phyloP scores from a whole-genome alignment of 2,113 vertebrate genomes.

The Gymnorhina tibicen region DNA sequence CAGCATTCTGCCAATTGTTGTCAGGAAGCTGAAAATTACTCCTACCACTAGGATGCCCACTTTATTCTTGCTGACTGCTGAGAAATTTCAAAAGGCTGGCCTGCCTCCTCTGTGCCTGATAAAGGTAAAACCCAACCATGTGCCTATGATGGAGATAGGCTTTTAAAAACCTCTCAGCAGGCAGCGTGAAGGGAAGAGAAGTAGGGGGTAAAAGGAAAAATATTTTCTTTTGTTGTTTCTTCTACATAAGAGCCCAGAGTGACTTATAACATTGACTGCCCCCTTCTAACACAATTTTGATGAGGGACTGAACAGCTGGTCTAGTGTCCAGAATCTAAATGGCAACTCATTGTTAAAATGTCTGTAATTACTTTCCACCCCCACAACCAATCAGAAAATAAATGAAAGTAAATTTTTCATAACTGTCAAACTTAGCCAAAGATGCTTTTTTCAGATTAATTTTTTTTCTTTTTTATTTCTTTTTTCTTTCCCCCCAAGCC shows the following conservation, averaged over 20 bases:
- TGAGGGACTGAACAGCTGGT: neutral
- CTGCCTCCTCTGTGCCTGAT: slow-evolving; percentile 25
- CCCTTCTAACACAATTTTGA: slow-evolving; percentile 8
- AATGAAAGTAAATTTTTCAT: neutral
- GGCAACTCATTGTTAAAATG: neutral
- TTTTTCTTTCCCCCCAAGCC: neutral
- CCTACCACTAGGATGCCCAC: slow-evolving; percentile 56
- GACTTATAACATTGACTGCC: slow-evolving; percentile 16
- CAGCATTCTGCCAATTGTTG: slow-evolving; percentile 64
- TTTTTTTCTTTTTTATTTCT: neutral
- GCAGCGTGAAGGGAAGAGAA: neutral
- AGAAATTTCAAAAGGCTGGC: slow-evolving; percentile 61
- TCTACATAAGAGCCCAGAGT: neutral
- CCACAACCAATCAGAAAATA: neutral
- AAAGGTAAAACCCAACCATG: slow-evolving; percentile 47
- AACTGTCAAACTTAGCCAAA: neutral
- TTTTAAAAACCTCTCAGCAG: slow-evolving; percentile 56
- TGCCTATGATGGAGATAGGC: neutral
- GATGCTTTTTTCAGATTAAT: neutral
- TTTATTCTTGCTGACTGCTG: slow-evolving; percentile 63
- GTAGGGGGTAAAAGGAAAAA: slow-evolving; percentile 26
- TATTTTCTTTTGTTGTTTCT: slow-evolving; percentile 15
- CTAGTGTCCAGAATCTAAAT: neutral
- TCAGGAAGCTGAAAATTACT: slow-evolving; percentile 67
- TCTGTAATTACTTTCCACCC: neutral